A percentile compares a stretch with the other conserved stretches of the same genome.
These are phyloP conservation scores for Hypocryptadius cinnamomeus DNA, from an alignment of 2,113 vertebrate genomes.

Conservation along the genomic window DNA sequence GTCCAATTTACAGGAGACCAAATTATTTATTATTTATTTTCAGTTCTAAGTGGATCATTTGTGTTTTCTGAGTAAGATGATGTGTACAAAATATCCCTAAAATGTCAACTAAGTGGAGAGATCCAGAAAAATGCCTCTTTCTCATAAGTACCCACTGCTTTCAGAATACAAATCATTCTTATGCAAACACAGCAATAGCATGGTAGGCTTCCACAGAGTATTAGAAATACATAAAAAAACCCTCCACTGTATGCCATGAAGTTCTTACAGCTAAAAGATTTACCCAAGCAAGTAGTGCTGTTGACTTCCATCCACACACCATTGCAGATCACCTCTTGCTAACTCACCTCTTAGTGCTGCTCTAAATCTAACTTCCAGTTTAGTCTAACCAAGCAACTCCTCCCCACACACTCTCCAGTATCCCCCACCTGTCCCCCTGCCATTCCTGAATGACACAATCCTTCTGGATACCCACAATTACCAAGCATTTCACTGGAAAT, in stretches of 20 bases:
- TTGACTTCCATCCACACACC: neutral
- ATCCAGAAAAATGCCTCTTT: constrained; percentile 20
- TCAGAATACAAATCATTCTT: constrained; percentile 27
- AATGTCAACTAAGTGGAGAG: neutral
- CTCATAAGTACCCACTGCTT: neutral
- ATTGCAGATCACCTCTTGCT: neutral
- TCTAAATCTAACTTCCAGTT: neutral
- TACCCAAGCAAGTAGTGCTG: neutral
- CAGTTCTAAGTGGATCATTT: constrained; percentile 49
- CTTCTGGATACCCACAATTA: neutral
- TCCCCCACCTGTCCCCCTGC: neutral
- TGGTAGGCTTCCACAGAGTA: neutral
- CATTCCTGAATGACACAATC: neutral
- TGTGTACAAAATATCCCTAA: constrained; percentile 24
- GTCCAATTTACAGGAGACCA: constrained; percentile 40
- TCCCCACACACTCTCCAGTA: neutral
- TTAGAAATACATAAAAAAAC: neutral
- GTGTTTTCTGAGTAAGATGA: constrained; percentile 6
- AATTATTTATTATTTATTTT: constrained; percentile 64
- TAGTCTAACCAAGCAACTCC: neutral
- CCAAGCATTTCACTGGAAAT: neutral
- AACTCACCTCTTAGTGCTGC: neutral
- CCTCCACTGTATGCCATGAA: neutral
- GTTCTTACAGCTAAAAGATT: neutral
- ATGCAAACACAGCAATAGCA: neutral